Conservation (phyloP, 2,797 vertebrate species). For the Pipistrellus kuhlii region DNA sequence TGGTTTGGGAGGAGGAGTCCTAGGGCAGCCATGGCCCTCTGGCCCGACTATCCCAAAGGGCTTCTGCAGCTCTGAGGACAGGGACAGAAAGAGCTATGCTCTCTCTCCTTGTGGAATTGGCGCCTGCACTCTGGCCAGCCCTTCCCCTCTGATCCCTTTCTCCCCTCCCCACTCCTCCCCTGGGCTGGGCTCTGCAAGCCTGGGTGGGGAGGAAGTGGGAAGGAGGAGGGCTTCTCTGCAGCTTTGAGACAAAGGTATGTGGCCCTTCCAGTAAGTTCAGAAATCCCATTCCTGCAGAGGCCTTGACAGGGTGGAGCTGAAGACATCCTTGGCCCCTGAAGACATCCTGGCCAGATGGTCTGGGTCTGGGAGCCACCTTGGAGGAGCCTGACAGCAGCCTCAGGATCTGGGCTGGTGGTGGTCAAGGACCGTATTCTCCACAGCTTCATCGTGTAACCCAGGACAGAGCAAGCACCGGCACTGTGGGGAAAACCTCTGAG, state of each 20-base stretch:
- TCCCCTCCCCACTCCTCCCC: no score
- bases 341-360: not conserved
- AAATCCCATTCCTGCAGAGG: conserved; percentile 33
- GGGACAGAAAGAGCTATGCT: not conserved
- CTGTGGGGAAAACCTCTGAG: not conserved
- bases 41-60: not conserved
- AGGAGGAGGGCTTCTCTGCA: not conserved
- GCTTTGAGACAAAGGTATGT: conserved; percentile 48
- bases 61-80: not conserved
- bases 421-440: not conserved
- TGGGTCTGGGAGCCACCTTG: not conserved
- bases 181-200: not conserved
- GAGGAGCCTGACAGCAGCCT: not conserved
- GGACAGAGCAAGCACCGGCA: not conserved
- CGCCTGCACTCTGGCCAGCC: not conserved
- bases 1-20: conserved; percentile 62
- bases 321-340: not conserved
- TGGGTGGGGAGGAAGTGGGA: not conserved
- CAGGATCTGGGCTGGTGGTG: not conserved
- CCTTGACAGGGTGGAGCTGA: not conserved
- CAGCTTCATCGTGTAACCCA: not conserved
- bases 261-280: conserved; percentile 69
- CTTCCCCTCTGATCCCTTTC: not conserved
- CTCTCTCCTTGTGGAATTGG: not conserved
- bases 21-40: not conserved